These are phyloP conservation scores for Lysandra bellargus DNA, from an alignment of 2,888 invertebrate genomes.

Conservation along the genomic window DNA sequence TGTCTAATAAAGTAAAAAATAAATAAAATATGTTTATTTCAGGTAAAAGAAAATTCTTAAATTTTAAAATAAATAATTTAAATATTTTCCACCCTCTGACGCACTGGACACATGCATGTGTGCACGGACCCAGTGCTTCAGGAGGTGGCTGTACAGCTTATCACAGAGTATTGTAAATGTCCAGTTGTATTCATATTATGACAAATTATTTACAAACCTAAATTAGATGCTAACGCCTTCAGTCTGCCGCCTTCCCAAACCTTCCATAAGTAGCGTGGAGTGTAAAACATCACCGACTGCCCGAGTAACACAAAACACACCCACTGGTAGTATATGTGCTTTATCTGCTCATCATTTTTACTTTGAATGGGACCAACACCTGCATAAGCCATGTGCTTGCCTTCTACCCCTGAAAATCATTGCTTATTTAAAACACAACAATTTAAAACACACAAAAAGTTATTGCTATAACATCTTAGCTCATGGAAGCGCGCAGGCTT, in stretches of 20 bases:
- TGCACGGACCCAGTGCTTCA: too few relatives aligned
- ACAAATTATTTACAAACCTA: slow-evolving; percentile 60
- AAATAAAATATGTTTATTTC: too few relatives aligned
- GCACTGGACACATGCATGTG: too few relatives aligned
- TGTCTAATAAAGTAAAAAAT: too few relatives aligned
- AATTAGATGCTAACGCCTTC: slow-evolving; percentile 80
- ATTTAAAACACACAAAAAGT: not conserved
- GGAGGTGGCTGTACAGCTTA: too few relatives aligned
- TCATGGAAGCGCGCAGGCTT: too few relatives aligned
- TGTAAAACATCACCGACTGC: slow-evolving; percentile 85
- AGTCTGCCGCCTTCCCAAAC: slow-evolving; percentile 85
- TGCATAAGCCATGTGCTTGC: slow-evolving; percentile 71
- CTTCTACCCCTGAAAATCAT: slow-evolving; percentile 64
- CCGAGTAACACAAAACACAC: slow-evolving; percentile 84
- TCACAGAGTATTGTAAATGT: not conserved
- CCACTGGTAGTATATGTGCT: slow-evolving; percentile 86
- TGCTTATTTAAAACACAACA: not conserved
- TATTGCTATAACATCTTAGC: too few relatives aligned
- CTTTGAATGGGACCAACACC: slow-evolving; percentile 71
- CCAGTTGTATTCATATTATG: not conserved
- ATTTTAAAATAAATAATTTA: too few relatives aligned
- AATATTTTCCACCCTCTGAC: too few relatives aligned
- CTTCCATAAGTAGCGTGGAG: slow-evolving; percentile 86
- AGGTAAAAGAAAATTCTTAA: too few relatives aligned
- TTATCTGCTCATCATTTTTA: slow-evolving; percentile 73